These are phyloP conservation scores for Orbicella faveolata DNA, from an alignment of 64 coral and sea anemone species.

Conservation along the genomic window DNA sequence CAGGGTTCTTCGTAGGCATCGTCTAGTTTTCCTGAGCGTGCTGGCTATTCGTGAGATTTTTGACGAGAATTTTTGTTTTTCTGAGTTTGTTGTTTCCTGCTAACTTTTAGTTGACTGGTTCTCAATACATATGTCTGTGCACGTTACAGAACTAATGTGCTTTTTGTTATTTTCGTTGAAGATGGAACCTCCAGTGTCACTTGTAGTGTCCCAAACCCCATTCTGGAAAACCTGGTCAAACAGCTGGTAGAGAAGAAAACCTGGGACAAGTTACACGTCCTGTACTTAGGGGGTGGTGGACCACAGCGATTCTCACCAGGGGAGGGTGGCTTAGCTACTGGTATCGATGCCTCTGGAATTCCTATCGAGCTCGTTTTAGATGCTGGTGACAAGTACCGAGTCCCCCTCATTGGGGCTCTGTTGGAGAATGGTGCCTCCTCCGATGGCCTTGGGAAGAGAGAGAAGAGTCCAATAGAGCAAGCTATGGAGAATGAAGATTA, in stretches of 20 bases:
- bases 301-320: constrained; percentile 48
- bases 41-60: too few species aligned
- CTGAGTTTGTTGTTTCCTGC: too few species aligned
- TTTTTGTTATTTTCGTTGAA: not conserved
- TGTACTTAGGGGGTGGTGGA: constrained; percentile 72
- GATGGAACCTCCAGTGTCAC: constrained; percentile 57
- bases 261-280: constrained; percentile 61
- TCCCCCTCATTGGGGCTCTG: constrained; percentile 25
- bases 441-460: constrained; percentile 15
- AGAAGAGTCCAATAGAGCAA: constrained; percentile 16
- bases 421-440: constrained; percentile 45
- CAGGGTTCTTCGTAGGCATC: too few species aligned
- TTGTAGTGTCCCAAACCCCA: constrained; percentile 42
- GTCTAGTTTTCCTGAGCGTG: too few species aligned
- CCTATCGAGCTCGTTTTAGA: constrained; percentile 54
- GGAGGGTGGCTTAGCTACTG: constrained; percentile 67
- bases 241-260: constrained; percentile 26
- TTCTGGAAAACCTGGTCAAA: constrained; percentile 54
- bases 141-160: not conserved
- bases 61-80: too few species aligned
- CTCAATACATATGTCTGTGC: not conserved
- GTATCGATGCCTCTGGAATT: constrained; percentile 38
- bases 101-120: not conserved
- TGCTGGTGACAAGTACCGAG: constrained; percentile 11
- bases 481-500: constrained; percentile 48